Conservation (phyloP, 2,113 vertebrate species). For the Melanocharis versteri region DNA sequence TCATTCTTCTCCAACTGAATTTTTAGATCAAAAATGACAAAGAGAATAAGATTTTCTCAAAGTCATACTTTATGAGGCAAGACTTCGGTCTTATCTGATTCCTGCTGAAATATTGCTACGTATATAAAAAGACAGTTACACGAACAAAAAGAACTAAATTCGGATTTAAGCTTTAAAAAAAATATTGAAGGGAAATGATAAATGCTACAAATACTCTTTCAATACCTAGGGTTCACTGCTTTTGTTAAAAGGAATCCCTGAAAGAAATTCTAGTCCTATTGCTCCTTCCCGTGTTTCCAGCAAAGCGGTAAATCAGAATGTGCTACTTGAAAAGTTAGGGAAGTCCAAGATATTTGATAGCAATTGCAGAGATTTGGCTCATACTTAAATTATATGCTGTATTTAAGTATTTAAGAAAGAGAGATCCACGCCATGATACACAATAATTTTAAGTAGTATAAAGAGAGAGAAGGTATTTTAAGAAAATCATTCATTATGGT, state of each 20-base stretch:
- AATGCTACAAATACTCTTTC: background rate
- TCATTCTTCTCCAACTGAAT: background rate
- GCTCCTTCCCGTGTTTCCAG: background rate
- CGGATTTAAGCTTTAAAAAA: background rate
- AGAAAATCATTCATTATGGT: background rate
- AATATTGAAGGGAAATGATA: background rate
- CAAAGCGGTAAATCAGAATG: constrained; percentile 22
- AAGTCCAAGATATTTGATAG: background rate
- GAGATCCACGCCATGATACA: background rate
- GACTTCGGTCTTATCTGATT: background rate
- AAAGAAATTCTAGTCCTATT: background rate
- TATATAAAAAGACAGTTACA: background rate
- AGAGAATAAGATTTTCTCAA: background rate
- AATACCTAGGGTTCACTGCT: background rate
- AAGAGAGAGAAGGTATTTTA: background rate
- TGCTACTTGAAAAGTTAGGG: background rate
- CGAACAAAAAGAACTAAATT: background rate
- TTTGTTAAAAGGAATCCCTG: background rate
- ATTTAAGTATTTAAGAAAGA: background rate
- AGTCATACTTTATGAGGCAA: background rate
- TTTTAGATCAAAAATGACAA: background rate
- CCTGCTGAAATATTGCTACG: background rate
- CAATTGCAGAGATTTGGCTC: constrained; percentile 28
- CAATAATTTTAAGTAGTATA: background rate
- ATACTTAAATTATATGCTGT: background rate